phyloP scores from a whole-genome alignment of 2,113 vertebrate species.

The Zosterops japonicus region DNA sequence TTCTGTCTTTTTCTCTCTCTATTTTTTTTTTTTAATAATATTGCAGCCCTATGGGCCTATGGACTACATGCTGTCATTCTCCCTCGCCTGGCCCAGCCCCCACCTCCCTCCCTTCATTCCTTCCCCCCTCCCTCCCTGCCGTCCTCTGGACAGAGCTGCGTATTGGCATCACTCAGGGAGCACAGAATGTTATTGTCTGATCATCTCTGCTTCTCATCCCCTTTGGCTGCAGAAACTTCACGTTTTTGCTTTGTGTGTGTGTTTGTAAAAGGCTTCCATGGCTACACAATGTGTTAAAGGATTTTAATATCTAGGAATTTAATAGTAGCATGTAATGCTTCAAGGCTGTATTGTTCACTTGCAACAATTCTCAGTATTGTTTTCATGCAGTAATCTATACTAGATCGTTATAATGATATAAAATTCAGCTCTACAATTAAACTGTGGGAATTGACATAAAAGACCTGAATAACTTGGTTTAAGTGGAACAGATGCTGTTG shows the following conservation, averaged over 20 bases:
- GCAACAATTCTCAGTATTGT: slow-evolving; percentile 63
- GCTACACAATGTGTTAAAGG: slow-evolving; percentile 46
- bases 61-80: slow-evolving; percentile 21
- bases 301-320: slow-evolving; percentile 69
- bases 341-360: slow-evolving; percentile 62
- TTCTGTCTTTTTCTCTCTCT: background rate
- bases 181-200: slow-evolving; percentile 49
- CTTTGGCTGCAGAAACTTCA: slow-evolving; percentile 52
- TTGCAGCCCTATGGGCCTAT: slow-evolving; percentile 27
- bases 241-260: slow-evolving; percentile 44
- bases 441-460: slow-evolving; percentile 64
- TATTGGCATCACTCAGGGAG: slow-evolving; percentile 38
- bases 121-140: background rate
- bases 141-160: slow-evolving; percentile 18
- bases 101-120: background rate
- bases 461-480: slow-evolving; percentile 57
- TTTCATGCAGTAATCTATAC: slow-evolving; percentile 53
- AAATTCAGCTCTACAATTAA: slow-evolving; percentile 60
- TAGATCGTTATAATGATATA: slow-evolving; percentile 56
- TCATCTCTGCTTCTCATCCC: slow-evolving; percentile 54
- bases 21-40: background rate
- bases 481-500: slow-evolving; percentile 63
- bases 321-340: slow-evolving; percentile 42
- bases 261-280: slow-evolving; percentile 55
- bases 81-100: background rate